Conservation (phyloP, 2,888 invertebrate species). For the Beris morrisii region DNA sequence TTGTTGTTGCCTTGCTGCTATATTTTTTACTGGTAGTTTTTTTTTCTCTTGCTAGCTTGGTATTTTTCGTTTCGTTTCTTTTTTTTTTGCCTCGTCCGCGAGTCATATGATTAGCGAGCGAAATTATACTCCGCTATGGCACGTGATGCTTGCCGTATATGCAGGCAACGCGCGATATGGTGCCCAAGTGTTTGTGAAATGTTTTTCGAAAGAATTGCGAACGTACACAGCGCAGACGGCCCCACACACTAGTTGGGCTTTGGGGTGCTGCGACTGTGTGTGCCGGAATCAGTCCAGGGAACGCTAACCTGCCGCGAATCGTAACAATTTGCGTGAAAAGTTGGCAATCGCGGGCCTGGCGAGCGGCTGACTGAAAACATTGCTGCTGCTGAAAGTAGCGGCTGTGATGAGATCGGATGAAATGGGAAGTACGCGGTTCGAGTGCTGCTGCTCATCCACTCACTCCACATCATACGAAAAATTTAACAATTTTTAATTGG, state of each 20-base stretch:
- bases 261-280: no score
- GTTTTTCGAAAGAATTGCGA: slow-evolving; percentile 2
- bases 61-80: neutral
- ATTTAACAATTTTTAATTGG: slow-evolving; percentile 11
- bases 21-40: neutral
- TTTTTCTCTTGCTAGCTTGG: neutral
- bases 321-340: no score
- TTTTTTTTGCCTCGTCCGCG: slow-evolving; percentile 20
- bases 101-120: slow-evolving; percentile 30
- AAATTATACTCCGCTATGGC: slow-evolving; percentile 28
- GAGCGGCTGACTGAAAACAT: no score
- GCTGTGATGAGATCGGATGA: no score
- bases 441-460: no score
- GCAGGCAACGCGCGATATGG: slow-evolving; percentile 8
- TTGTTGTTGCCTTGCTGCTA: neutral
- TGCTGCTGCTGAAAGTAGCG: no score
- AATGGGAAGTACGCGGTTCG: no score
- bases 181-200: neutral
- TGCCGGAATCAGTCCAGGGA: no score
- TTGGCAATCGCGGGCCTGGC: no score
- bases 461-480: no score
- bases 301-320: no score
- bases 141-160: slow-evolving; percentile 27
- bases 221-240: slow-evolving; percentile 8
- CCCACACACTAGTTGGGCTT: neutral